Conservation (phyloP, 1,140 invertebrate genomes). For the Protaetia brevitarsis region DNA sequence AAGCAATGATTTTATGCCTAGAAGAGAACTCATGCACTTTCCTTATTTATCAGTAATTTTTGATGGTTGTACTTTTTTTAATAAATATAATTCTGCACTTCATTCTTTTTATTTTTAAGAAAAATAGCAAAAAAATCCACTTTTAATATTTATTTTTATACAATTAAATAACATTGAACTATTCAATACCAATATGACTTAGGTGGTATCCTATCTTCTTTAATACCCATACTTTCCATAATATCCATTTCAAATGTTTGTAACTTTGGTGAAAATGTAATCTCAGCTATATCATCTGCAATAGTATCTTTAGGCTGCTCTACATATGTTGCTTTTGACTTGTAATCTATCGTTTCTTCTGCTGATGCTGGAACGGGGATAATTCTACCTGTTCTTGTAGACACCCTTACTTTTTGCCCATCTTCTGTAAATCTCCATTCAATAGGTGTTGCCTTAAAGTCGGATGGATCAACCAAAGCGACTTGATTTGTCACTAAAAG, state of each 20-base stretch:
- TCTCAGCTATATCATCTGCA: slow-evolving; percentile 61
- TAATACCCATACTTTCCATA: slow-evolving; percentile 86
- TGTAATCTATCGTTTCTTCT: slow-evolving; percentile 84
- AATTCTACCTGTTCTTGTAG: slow-evolving; percentile 78
- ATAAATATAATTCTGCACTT: slow-evolving; percentile 17
- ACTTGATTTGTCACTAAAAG: slow-evolving; percentile 78
- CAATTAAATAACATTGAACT: not conserved
- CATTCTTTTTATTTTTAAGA: not conserved
- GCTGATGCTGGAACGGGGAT: slow-evolving; percentile 79
- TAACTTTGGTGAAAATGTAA: slow-evolving; percentile 77
- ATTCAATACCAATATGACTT: slow-evolving; percentile 88
- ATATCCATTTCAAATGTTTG: slow-evolving; percentile 96
- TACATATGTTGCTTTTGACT: slow-evolving; percentile 67
- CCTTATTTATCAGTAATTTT: slow-evolving; percentile 1
- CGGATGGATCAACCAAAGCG: slow-evolving; percentile 86
- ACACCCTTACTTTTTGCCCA: slow-evolving; percentile 88
- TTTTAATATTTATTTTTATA: not conserved
- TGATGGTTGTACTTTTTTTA: not conserved
- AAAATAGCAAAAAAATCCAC: not conserved
- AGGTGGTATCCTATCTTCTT: slow-evolving; percentile 75
- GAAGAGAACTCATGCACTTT: not conserved
- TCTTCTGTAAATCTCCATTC: slow-evolving; percentile 90
- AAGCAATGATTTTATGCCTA: not conserved
- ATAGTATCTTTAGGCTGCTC: slow-evolving; percentile 78
- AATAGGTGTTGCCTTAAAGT: slow-evolving; percentile 75